Evolutionary conservation across 1,140 invertebrate species (phyloP).

Genomic region (Papilio xuthus): DNA sequence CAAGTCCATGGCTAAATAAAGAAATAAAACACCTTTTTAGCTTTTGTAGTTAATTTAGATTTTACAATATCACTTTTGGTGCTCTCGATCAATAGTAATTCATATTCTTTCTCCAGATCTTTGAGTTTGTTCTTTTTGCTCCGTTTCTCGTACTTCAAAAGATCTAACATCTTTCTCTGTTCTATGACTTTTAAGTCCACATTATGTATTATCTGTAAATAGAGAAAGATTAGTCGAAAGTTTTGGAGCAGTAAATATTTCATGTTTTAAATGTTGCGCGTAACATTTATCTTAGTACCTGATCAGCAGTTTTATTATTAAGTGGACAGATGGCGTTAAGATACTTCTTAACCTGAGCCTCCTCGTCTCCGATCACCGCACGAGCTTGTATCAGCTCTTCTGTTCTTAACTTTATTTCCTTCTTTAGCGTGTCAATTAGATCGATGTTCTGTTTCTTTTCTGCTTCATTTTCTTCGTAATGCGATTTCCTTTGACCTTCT

Average conservation of each 20-base stretch:
- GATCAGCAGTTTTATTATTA: constrained; percentile 69
- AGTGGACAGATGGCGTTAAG: constrained; percentile 73
- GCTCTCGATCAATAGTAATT: constrained; percentile 76
- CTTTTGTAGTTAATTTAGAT: constrained; percentile 67
- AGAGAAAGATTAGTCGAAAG: background rate
- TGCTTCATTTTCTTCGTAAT: constrained; percentile 89
- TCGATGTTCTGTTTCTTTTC: constrained; percentile 87
- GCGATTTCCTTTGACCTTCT: constrained; percentile 92
- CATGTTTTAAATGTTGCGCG: background rate
- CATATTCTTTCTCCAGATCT: constrained; percentile 83
- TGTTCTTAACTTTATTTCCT: constrained; percentile 85
- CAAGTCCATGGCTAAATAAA: background rate
- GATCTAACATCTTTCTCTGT: constrained; percentile 87
- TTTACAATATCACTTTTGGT: constrained; percentile 80
- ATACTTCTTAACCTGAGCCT: constrained; percentile 75
- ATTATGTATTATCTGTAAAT: constrained; percentile 80
- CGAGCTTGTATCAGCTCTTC: constrained; percentile 83
- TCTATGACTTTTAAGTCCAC: constrained; percentile 90
- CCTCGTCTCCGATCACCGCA: constrained; percentile 76
- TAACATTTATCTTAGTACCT: constrained; percentile 50
- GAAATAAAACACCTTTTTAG: constrained; percentile 64
- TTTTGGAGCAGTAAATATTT: no score
- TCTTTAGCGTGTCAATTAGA: constrained; percentile 87
- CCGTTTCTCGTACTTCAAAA: constrained; percentile 86
- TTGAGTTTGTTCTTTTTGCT: constrained; percentile 82